A percentile compares a stretch with the other conserved stretches of the same genome.
Evolutionary conservation across 2,113 vertebrate species (phyloP).

Genomic region (Lates calcarifer): DNA sequence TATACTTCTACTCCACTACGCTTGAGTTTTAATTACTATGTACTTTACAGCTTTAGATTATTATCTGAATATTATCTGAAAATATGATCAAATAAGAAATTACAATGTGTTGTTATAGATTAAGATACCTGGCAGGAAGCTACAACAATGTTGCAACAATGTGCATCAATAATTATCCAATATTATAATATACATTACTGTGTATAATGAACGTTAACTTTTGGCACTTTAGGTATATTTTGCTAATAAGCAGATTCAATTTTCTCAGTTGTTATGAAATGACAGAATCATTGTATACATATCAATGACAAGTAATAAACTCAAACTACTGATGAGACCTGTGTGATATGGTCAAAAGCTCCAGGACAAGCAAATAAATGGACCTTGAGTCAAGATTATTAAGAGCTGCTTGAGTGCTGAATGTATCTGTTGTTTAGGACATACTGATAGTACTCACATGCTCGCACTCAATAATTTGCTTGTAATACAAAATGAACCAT

Average conservation of each 20-base stretch:
- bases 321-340: constrained; percentile 19
- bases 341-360: background rate
- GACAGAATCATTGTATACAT: background rate
- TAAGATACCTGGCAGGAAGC: too few species aligned
- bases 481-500: background rate
- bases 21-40: too few species aligned
- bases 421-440: background rate
- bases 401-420: too few species aligned
- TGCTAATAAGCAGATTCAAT: background rate
- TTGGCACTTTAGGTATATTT: background rate
- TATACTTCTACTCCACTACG: too few species aligned
- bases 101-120: too few species aligned
- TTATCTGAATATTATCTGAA: too few species aligned
- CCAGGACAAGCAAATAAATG: background rate
- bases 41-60: background rate
- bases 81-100: background rate
- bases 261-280: background rate
- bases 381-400: background rate
- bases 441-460: background rate
- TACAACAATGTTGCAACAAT: too few species aligned
- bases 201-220: background rate
- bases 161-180: too few species aligned
- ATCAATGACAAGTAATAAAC: background rate
- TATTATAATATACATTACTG: too few species aligned
- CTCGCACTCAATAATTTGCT: background rate